phyloP scores from a whole-genome alignment of 2,888 invertebrate species.

The Idaea straminata region DNA sequence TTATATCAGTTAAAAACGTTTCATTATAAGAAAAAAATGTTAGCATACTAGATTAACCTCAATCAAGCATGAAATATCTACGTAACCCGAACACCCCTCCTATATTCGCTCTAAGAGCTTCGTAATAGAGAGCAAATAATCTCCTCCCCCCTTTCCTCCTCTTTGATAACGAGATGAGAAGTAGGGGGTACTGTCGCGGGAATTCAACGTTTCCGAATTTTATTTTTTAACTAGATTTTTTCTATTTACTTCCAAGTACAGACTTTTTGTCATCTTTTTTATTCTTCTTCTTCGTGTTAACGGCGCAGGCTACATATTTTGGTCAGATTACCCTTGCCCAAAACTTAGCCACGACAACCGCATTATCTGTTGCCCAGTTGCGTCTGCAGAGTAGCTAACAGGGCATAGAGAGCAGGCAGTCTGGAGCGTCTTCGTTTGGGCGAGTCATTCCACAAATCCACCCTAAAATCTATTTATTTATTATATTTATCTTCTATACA shows the following conservation, averaged over 20 bases:
- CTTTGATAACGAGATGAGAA: slow-evolving; percentile 30
- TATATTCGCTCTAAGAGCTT: slow-evolving; percentile 38
- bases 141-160: slow-evolving; percentile 17
- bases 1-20: too few species aligned
- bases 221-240: background rate
- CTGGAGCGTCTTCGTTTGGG: too few species aligned
- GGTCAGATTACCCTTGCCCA: too few species aligned
- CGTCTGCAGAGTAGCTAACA: too few species aligned
- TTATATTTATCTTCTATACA: too few species aligned
- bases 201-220: slow-evolving; percentile 4
- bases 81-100: background rate
- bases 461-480: too few species aligned
- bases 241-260: background rate
- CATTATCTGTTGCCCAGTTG: too few species aligned
- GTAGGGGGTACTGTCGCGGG: slow-evolving; percentile 20
- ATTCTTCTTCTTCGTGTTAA: too few species aligned
- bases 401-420: too few species aligned
- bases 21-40: background rate
- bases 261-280: background rate
- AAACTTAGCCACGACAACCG: too few species aligned
- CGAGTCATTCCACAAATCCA: too few species aligned
- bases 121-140: slow-evolving; percentile 45
- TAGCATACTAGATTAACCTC: background rate
- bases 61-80: background rate
- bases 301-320: too few species aligned